phyloP scores from a whole-genome alignment of 2,797 vertebrate species.

The Melanogrammus aeglefinus region DNA sequence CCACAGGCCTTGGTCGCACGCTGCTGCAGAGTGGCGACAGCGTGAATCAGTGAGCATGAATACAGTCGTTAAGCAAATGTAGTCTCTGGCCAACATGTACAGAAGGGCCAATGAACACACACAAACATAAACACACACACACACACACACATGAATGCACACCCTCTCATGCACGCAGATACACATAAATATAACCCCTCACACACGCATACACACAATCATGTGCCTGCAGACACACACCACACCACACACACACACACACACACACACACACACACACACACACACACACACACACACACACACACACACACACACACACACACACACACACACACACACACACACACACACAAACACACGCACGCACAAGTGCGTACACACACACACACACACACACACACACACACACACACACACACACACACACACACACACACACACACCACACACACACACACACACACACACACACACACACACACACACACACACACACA shows the following conservation, averaged over 20 bases:
- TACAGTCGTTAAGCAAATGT: conserved; percentile 50
- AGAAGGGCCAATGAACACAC: conserved; percentile 24
- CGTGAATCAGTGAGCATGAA: conserved; percentile 40
- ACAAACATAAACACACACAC: conserved; percentile 13
- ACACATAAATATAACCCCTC: conserved; percentile 1
- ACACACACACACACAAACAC: background rate
- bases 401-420: background rate
- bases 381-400: background rate
- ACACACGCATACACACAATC: conserved; percentile 12
- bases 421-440: background rate
- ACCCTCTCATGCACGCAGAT: background rate
- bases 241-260: conserved; percentile 11
- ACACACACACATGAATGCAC: conserved; percentile 5
- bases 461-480: background rate
- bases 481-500: background rate
- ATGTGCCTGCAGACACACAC: conserved; percentile 1
- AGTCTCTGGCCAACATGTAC: conserved; percentile 32
- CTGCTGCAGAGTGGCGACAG: conserved; percentile 44
- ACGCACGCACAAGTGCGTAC: no score
- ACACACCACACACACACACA: no score
- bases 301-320: conserved; percentile 5
- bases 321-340: background rate
- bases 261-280: conserved; percentile 7
- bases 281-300: conserved; percentile 11
- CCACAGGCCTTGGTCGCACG: conserved; percentile 43